These are phyloP conservation scores for Tuta absoluta DNA, from an alignment of 2,888 invertebrate species.

Conservation along the genomic window DNA sequence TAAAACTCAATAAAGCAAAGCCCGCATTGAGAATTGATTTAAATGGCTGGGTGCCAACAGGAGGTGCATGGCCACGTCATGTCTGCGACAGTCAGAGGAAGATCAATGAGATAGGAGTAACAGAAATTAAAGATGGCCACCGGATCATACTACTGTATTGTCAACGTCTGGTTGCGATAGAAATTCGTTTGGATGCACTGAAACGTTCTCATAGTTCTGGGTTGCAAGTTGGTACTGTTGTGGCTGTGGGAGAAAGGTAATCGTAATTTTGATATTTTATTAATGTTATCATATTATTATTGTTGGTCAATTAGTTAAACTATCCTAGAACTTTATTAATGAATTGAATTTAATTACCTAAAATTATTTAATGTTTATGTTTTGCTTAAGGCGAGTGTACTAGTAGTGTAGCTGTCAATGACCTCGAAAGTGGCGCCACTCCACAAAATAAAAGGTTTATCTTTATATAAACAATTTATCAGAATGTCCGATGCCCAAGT, in stretches of 20 bases:
- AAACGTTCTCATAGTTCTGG: not conserved
- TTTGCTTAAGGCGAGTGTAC: too few species aligned
- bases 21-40: not conserved
- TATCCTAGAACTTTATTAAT: too few species aligned
- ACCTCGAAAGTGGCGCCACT: too few species aligned
- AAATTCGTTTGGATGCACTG: not conserved
- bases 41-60: not conserved
- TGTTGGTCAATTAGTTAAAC: too few species aligned
- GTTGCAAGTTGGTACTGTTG: not conserved
- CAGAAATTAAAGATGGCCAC: constrained; percentile 1
- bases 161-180: not conserved
- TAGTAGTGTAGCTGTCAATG: too few species aligned
- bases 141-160: not conserved
- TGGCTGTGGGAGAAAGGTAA: constrained; percentile 2
- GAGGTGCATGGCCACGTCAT: not conserved
- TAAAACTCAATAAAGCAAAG: not conserved
- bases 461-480: too few species aligned
- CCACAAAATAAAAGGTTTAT: too few species aligned
- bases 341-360: too few species aligned
- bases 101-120: not conserved
- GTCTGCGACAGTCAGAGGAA: not conserved
- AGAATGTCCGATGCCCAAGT: too few species aligned
- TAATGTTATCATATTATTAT: too few species aligned
- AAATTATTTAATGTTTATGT: too few species aligned
- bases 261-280: not conserved